These are phyloP conservation scores for Gopherus evgoodei DNA, from an alignment of 2,113 vertebrate species.

Conservation along the genomic window DNA sequence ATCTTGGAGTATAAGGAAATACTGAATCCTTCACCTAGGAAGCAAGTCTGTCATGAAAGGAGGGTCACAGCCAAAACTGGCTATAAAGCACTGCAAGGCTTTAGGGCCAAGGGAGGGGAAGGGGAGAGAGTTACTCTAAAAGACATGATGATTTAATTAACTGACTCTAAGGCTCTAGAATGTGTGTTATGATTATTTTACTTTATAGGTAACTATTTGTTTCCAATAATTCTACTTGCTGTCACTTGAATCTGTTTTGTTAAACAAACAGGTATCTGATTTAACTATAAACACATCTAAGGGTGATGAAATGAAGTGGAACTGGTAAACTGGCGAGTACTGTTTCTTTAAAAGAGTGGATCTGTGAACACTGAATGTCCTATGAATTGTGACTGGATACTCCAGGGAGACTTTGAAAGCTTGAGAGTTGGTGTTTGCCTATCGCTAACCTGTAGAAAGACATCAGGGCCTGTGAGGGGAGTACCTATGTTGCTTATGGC, in stretches of 20 bases:
- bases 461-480: neutral
- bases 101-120: neutral
- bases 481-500: neutral
- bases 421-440: neutral
- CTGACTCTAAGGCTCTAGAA: neutral
- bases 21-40: too few relatives aligned
- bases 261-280: neutral
- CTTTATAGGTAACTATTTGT: neutral
- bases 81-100: neutral
- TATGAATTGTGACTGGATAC: neutral
- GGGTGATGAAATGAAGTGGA: neutral
- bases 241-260: neutral
- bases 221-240: neutral
- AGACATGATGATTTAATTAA: neutral
- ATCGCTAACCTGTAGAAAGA: neutral
- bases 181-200: neutral
- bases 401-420: neutral
- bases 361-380: neutral
- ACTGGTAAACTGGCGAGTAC: neutral
- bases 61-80: neutral
- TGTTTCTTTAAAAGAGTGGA: neutral
- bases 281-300: too few relatives aligned
- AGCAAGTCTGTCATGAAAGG: too few relatives aligned
- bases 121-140: neutral
- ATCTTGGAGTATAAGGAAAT: too few relatives aligned